These are phyloP conservation scores for Druon quercuslanigerum DNA, from an alignment of 1,140 invertebrate genomes.

Conservation along the genomic window DNA sequence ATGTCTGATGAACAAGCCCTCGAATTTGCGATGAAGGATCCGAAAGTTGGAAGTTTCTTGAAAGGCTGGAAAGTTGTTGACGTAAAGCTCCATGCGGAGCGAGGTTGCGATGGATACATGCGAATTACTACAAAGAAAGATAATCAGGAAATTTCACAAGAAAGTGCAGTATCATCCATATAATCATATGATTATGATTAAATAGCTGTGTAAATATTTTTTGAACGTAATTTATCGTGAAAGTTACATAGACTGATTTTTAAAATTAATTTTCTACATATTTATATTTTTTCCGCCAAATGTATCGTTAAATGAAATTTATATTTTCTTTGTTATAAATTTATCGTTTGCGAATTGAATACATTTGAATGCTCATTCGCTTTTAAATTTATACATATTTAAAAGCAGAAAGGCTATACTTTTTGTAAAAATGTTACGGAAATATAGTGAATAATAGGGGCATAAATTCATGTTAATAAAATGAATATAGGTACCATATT, in stretches of 20 bases:
- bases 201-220: background rate
- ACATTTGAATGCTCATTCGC: too few species aligned
- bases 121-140: constrained; percentile 50
- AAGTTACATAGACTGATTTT: constrained; percentile 26
- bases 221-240: constrained; percentile 33
- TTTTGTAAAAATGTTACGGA: too few species aligned
- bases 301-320: too few species aligned
- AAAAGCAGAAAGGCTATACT: too few species aligned
- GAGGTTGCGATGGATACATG: constrained; percentile 56
- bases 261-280: constrained; percentile 28
- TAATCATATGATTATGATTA: background rate
- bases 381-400: too few species aligned
- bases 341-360: too few species aligned
- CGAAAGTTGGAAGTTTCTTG: constrained; percentile 48
- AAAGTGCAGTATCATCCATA: constrained; percentile 34
- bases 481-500: too few species aligned
- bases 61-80: constrained; percentile 46
- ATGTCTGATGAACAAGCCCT: constrained; percentile 77
- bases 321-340: too few species aligned
- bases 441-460: too few species aligned
- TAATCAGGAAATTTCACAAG: constrained; percentile 34
- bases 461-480: too few species aligned
- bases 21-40: constrained; percentile 73
- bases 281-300: background rate
- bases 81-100: constrained; percentile 48